Base-by-base conservation (phyloP, 30 jellyfish, hydroid and myxozoan genomes). In the Aurelia aurita complex sp. Pacific region DNA sequence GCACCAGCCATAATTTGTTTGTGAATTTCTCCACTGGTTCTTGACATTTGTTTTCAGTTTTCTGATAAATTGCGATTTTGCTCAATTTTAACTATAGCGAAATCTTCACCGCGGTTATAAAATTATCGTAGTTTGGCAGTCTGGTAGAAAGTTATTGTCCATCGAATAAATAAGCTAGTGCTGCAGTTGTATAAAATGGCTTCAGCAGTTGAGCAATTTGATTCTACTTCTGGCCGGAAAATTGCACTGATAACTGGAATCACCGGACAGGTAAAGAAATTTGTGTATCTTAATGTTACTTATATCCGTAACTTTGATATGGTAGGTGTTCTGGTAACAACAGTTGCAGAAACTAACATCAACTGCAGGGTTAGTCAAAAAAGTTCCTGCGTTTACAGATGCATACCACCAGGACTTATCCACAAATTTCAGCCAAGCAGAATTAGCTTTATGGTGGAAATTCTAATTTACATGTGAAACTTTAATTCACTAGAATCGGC, bases 221-320 rank as follows among this genome's bases (percentile, higher is more conserved):
- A 23, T 23, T 60, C 46, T 16, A 50, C 12, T 2, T 11, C 85
- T 12, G 35, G 16, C 34, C 64, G 73, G 42, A 95, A 90, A 73
- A 96, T 87, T 40, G 99, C 98, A 0, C 76, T 95, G 15, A 90
- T 95, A n/a, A 95, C 99, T 43, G 99, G 99, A 40, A 82, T 95
- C 13, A 95, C 99, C 3, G 99, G 99, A 13, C 99, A 95, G 95
- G 99, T 95, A 95, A 66, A 75, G 43, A 46, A 62, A 1, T 69
- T 5, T 4, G 50, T 76, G 11, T 14, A 61, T 77, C 19, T 12
- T 77, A 15, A 16, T 10, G 17, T 60, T 46, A 59, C 2, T 7
- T 19, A 32, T 55, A 1, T 61, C 36, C 36, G 11, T 13, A 17
- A 35, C 36, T 10, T 61, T 10, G 12, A 61, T 23, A 4, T 61